A percentile compares a stretch with the other conserved stretches of the same genome.
Evolutionary conservation across 2,888 invertebrate species (phyloP).

Genomic region (Strigamia crassipes): DNA sequence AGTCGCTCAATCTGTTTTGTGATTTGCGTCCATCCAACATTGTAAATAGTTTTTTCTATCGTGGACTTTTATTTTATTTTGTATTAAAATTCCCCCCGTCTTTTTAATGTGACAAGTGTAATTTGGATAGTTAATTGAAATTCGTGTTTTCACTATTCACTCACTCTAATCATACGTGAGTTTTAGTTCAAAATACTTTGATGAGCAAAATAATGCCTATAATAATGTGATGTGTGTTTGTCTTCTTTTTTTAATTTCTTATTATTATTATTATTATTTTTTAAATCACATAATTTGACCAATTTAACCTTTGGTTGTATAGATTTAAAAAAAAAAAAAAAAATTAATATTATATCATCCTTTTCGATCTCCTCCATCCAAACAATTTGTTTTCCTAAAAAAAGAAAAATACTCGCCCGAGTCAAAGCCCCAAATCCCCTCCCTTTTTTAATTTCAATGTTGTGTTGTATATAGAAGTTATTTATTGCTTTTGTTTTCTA

Average conservation of each 20-base stretch:
- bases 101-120: slow-evolving; percentile 1
- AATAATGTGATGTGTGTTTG: slow-evolving; percentile 17
- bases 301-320: slow-evolving; percentile 10
- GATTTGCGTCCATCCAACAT: slow-evolving; percentile 44
- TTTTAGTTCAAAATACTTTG: slow-evolving; percentile 10
- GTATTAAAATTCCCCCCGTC: neutral
- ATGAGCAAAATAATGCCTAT: slow-evolving; percentile 4
- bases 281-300: neutral
- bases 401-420: neutral
- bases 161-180: neutral
- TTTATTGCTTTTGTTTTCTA: slow-evolving; percentile 45
- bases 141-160: slow-evolving; percentile 3
- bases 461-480: slow-evolving; percentile 44
- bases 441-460: slow-evolving; percentile 25
- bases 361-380: slow-evolving; percentile 8
- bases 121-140: slow-evolving; percentile 16
- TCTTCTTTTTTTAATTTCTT: too few species aligned
- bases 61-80: neutral
- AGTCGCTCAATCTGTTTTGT: slow-evolving; percentile 44
- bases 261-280: neutral
- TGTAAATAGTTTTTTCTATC: slow-evolving; percentile 39
- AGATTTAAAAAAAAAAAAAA: neutral
- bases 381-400: neutral
- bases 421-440: neutral
- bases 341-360: neutral